These are phyloP conservation scores for Procambarus virginalis DNA, from an alignment of 1,140 invertebrate species.

Conservation along the genomic window DNA sequence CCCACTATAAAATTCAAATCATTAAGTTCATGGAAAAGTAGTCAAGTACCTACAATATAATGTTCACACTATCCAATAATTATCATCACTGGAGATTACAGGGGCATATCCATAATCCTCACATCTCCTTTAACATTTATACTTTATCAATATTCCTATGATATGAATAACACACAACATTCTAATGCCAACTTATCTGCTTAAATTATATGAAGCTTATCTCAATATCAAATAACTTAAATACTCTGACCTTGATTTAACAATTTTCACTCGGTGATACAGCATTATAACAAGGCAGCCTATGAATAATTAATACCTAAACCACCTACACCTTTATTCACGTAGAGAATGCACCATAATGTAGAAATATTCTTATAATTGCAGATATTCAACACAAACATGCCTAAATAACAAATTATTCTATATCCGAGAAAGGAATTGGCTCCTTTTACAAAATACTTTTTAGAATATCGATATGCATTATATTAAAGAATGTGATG, in stretches of 20 bases:
- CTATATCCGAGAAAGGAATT: not conserved
- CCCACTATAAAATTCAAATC: constrained; percentile 33
- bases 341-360: constrained; percentile 61
- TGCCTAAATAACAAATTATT: not conserved
- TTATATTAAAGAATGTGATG: not conserved
- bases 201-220: constrained; percentile 30
- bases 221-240: constrained; percentile 39
- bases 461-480: not conserved
- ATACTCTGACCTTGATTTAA: constrained; percentile 28
- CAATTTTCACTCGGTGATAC: constrained; percentile 48
- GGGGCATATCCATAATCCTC: constrained; percentile 43
- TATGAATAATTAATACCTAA: constrained; percentile 59
- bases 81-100: constrained; percentile 46
- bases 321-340: constrained; percentile 61
- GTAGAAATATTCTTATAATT: not conserved
- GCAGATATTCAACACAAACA: constrained; percentile 4
- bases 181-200: constrained; percentile 59
- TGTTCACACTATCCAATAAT: constrained; percentile 58
- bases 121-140: constrained; percentile 48
- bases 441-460: not conserved
- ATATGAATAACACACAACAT: constrained; percentile 62
- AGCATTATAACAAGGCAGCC: constrained; percentile 54
- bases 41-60: constrained; percentile 19
- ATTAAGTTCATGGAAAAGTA: constrained; percentile 7
- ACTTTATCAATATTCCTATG: constrained; percentile 61